These are phyloP conservation scores for Xiphias gladius DNA, from an alignment of 2,113 vertebrate species.

Conservation along the genomic window DNA sequence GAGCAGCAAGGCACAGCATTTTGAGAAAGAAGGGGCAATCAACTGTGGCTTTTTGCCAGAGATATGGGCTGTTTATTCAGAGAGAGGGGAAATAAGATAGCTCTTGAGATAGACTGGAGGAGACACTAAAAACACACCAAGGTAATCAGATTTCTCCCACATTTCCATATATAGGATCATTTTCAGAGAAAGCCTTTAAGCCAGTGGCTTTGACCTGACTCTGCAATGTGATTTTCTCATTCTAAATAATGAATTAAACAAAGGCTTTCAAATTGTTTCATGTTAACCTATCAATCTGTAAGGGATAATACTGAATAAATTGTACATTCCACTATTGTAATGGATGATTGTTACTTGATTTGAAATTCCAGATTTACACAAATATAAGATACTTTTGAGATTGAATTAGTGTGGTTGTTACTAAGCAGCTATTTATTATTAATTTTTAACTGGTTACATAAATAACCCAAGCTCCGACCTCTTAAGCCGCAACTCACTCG, in stretches of 20 bases:
- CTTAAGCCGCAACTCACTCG: not conserved
- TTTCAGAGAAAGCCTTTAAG: constrained; percentile 23
- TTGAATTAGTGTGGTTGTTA: not conserved
- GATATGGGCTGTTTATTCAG: constrained; percentile 71
- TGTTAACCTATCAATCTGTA: not conserved
- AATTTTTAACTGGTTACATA: not conserved
- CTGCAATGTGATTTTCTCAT: constrained; percentile 11
- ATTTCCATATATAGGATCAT: constrained; percentile 24
- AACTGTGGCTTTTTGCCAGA: constrained; percentile 63
- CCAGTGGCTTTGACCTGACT: constrained; percentile 22
- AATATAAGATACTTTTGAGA: not conserved
- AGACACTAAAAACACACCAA: constrained; percentile 55
- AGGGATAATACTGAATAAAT: not conserved
- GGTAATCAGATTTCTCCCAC: constrained; percentile 59
- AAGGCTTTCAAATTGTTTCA: constrained; percentile 1
- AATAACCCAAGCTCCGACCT: not conserved
- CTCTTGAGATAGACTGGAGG: constrained; percentile 58
- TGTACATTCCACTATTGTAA: not conserved
- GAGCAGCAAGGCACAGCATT: constrained; percentile 29
- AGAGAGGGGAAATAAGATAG: constrained; percentile 62
- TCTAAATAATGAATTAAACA: not conserved
- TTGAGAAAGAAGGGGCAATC: constrained; percentile 52
- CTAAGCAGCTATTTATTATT: not conserved
- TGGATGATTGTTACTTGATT: not conserved
- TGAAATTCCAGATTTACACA: not conserved